These are phyloP conservation scores for Hydractinia echinata DNA, from an alignment of 30 jellyfish, hydroid and myxozoan genomes.

Conservation along the genomic window DNA sequence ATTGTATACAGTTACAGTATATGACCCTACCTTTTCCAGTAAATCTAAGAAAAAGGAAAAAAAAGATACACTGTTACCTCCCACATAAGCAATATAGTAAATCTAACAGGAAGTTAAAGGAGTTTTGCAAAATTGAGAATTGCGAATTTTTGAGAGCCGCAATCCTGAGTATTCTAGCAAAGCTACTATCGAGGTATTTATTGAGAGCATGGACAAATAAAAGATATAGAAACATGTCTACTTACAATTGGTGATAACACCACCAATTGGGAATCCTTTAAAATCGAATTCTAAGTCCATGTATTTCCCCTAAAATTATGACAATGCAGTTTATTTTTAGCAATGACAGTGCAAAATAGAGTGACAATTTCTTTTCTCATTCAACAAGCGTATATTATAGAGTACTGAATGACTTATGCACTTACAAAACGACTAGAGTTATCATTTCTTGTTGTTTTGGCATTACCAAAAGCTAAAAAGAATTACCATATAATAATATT, in stretches of 20 bases:
- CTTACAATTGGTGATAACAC: constrained; percentile 95
- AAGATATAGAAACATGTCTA: neutral
- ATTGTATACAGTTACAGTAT: neutral
- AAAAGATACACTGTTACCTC: too few species aligned
- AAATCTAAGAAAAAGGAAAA: constrained; percentile 52
- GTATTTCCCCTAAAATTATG: constrained; percentile 78
- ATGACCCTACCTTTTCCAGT: constrained; percentile 77
- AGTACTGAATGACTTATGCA: neutral
- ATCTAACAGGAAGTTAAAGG: too few species aligned
- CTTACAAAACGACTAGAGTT: constrained; percentile 97
- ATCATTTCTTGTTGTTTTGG: constrained; percentile 96
- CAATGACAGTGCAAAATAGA: too few species aligned
- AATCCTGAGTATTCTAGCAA: too few species aligned
- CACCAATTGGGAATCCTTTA: constrained; percentile 98
- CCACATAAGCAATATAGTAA: too few species aligned
- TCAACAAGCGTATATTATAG: too few species aligned
- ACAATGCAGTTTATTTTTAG: neutral
- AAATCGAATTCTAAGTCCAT: constrained; percentile 97
- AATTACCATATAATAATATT: neutral
- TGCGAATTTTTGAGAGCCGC: too few species aligned
- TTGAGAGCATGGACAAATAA: too few species aligned
- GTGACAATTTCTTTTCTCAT: too few species aligned
- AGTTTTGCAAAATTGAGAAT: too few species aligned
- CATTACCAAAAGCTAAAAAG: constrained; percentile 91
- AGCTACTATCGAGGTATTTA: too few species aligned